Base-by-base conservation (phyloP, 2,797 vertebrate genomes). In the Eulemur mongoz region DNA sequence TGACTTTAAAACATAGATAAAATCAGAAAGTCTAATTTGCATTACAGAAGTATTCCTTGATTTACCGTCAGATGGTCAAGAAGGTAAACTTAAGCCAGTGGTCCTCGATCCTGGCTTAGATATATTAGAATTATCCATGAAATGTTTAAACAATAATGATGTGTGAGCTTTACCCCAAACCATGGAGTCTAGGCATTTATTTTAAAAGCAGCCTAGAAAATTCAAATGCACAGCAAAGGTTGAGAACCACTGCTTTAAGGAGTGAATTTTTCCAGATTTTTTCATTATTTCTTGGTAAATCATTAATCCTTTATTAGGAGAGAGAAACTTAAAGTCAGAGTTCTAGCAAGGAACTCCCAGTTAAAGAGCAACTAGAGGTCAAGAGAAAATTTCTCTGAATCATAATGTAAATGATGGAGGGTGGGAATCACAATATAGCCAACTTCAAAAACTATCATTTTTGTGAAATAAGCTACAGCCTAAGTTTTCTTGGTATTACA, bases 1-100 rank as follows among this genome's bases (percentile, higher is more conserved):
- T 52, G 27, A 67, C 54, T 63, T 96, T 86, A 61, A 63, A 93
- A 89, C 87, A 20, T 32, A 88, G 40, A 27, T 91, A 54, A 93
- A 91, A 38, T 76, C 48, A 43, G 70, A 50, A 86, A 85, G 57
- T 54, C 69, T 78, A 59, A 54, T 57, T 32, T 75, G 32, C 65
- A 15, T 63, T 76, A 22, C 3, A 30, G 25, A 93, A 70, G 20
- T 93, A 48, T 30, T 93, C 75, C 94, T 82, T 92, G 83, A 50
- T 69, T 72, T 48, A 59, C 14, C 43, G 11, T 5, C 38, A 93
- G 50, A 91, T 69, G 89, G 65, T 89, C 43, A 91, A 93, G 59
- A 90, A 80, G 23, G 18, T 70, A 80, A 76, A 82, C 87, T 79
- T 43, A 69, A 90, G 27, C 5, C 35, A 86, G 0, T 61, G 65